Evolutionary conservation across 2,888 invertebrate genomes (phyloP), one percentile per base, ranked within the genome.

Genomic region (Hoplodrina ambigua): DNA sequence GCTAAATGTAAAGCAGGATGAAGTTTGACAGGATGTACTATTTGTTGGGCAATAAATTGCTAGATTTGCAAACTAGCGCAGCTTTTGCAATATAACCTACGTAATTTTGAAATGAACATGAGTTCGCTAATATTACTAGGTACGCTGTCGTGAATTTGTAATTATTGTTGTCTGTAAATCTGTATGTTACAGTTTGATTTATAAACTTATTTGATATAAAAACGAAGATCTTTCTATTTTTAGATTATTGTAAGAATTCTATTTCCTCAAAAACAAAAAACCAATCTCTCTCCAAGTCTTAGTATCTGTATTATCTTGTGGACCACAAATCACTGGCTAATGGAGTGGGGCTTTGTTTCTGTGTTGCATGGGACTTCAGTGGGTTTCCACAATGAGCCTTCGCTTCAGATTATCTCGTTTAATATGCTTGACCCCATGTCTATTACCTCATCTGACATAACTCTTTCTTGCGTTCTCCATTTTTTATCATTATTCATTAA

Each of bases 201-300:
- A 15, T 41, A 17, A 59, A 49, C 30, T 55, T 4, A 20, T 52
- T 59, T n/a, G n/a, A 19, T 19, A 41, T 30, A 53, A 59, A 54
- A 46, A 20, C 50, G 10, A 62, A 55, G 17, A 33, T 44, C 25
- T 13, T 53, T 62, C n/a, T 33, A 25, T 37, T 53, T n/a, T 17
- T 53, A 49, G 64, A 59, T 59, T 62, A 25, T 62, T 58, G 58
- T 61, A 25, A 66, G 33, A 56, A 54, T 57, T 50, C 10, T 10
- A 67, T 67, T 75, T 61, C 63, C 58, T 55, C n/a, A 80, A 75
- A 60, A 46, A 53, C 46, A 55, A 55, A 75, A 75, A 78, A 49
- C 44, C 60, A 63, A 80, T 72, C 33, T 65, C 41, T 68, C 58
- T 44, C 20, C 10, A 44, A 67, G 46, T 64, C 49, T 37, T 49